Evolutionary conservation across 2,888 invertebrate genomes (phyloP).

Genomic region (Platycheirus albimanus): DNA sequence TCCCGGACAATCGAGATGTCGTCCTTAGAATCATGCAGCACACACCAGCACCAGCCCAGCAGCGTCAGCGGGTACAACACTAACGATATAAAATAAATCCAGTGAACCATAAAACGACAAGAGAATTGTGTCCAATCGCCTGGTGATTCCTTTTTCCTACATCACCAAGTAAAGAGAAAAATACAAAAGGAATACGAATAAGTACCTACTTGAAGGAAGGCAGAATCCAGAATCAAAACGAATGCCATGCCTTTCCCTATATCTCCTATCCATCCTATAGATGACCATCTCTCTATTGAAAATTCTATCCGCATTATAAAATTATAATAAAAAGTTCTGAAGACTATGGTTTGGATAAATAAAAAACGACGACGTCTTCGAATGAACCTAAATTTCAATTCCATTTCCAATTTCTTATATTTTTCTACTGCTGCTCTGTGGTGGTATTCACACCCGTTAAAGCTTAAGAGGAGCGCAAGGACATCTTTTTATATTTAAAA

Average conservation of each 20-base stretch:
- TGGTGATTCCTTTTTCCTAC: slow-evolving; percentile 9
- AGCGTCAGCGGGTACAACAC: slow-evolving; percentile 28
- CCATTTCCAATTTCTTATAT: slow-evolving; percentile 1
- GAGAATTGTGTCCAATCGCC: slow-evolving; percentile 49
- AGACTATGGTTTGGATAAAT: slow-evolving; percentile 28
- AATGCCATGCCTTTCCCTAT: slow-evolving; percentile 11
- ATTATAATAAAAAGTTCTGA: slow-evolving; percentile 41
- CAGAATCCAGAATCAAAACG: slow-evolving; percentile 26
- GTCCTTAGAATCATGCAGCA: too few species aligned
- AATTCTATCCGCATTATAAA: slow-evolving; percentile 52
- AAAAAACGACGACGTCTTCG: neutral
- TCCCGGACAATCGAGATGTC: neutral
- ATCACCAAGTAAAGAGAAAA: slow-evolving; percentile 1
- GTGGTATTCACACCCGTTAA: slow-evolving; percentile 33
- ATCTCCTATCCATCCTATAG: too few species aligned
- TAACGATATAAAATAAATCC: slow-evolving; percentile 36
- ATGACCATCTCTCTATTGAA: slow-evolving; percentile 39
- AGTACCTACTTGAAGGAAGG: slow-evolving; percentile 42
- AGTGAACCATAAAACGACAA: slow-evolving; percentile 57
- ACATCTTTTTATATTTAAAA: slow-evolving; percentile 16
- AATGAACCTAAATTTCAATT: slow-evolving; percentile 21
- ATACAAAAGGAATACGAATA: slow-evolving; percentile 30
- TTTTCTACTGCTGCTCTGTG: neutral
- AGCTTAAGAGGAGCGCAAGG: neutral
- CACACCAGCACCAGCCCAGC: neutral